Evolutionary conservation across 2,888 invertebrate species (phyloP).

Genomic region (Sisyra terminalis): DNA sequence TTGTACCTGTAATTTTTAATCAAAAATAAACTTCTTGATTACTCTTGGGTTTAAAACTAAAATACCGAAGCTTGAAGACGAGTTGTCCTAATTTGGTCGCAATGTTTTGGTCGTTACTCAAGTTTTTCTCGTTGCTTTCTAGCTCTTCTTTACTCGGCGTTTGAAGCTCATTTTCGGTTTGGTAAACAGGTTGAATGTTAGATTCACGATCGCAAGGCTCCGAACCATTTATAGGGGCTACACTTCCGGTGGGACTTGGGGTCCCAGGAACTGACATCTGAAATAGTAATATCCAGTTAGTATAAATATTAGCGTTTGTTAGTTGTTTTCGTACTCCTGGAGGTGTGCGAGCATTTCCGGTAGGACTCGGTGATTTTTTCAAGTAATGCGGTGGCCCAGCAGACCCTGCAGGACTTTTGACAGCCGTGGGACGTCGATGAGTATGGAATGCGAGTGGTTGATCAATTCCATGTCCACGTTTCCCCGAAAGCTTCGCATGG

Average conservation of each 20-base stretch:
- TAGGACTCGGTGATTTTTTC: constrained; percentile 87
- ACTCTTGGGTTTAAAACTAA: too few species aligned
- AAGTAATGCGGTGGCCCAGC: constrained; percentile 55
- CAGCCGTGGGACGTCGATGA: constrained; percentile 60
- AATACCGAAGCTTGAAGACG: constrained; percentile 73
- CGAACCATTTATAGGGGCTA: constrained; percentile 21
- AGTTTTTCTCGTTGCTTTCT: constrained; percentile 39
- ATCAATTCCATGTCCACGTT: constrained; percentile 37
- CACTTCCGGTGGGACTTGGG: constrained; percentile 27
- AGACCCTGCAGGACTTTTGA: constrained; percentile 70
- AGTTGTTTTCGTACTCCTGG: constrained; percentile 26
- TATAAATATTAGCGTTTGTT: not conserved
- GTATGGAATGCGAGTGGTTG: constrained; percentile 48
- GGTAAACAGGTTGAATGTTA: constrained; percentile 17
- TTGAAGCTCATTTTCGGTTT: constrained; percentile 28
- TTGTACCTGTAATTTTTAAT: constrained; percentile 47
- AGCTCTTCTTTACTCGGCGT: constrained; percentile 35
- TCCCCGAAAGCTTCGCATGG: constrained; percentile 17
- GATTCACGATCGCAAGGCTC: constrained; percentile 14
- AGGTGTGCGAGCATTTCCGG: constrained; percentile 41
- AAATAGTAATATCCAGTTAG: not conserved
- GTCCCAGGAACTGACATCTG: constrained; percentile 23
- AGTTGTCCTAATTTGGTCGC: constrained; percentile 67
- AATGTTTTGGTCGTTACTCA: constrained; percentile 25
- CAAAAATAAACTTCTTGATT: not conserved